These are phyloP conservation scores for Drosophila melanogaster DNA, from an alignment of 1,140 invertebrate species.

Conservation along the genomic window DNA sequence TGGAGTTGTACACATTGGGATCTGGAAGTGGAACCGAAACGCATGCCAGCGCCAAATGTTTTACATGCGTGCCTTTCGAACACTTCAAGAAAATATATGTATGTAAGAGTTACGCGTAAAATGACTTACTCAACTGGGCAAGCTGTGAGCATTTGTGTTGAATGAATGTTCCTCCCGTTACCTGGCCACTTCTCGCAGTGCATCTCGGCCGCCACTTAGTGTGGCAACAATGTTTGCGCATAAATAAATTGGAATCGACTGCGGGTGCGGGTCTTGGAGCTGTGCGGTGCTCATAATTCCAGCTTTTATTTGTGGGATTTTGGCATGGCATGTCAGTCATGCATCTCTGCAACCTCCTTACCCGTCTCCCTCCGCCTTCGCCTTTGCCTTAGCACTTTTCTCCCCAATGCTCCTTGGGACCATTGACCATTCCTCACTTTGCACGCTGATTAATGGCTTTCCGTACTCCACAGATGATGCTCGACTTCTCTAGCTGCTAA, in stretches of 20 bases:
- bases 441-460: slow-evolving; percentile 75
- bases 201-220: slow-evolving; percentile 28
- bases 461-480: slow-evolving; percentile 44
- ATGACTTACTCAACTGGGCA: neutral
- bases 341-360: slow-evolving; percentile 38
- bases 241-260: slow-evolving; percentile 77
- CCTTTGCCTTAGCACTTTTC: neutral
- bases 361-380: neutral
- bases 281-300: slow-evolving; percentile 75
- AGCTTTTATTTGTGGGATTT: slow-evolving; percentile 83
- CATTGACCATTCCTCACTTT: slow-evolving; percentile 24
- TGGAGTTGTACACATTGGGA: slow-evolving; percentile 4
- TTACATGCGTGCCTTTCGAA: slow-evolving; percentile 62
- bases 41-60: slow-evolving; percentile 79
- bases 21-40: slow-evolving; percentile 17
- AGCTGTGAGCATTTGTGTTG: neutral
- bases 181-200: slow-evolving; percentile 25
- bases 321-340: slow-evolving; percentile 80
- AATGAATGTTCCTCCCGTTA: neutral
- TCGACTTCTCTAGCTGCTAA: slow-evolving; percentile 24
- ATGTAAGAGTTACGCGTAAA: neutral
- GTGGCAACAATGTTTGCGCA: slow-evolving; percentile 78
- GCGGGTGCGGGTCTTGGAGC: slow-evolving; percentile 28
- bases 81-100: slow-evolving; percentile 6
- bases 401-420: neutral